Evolutionary conservation across 2,113 vertebrate species (phyloP).

Genomic region (Sorex fumeus): DNA sequence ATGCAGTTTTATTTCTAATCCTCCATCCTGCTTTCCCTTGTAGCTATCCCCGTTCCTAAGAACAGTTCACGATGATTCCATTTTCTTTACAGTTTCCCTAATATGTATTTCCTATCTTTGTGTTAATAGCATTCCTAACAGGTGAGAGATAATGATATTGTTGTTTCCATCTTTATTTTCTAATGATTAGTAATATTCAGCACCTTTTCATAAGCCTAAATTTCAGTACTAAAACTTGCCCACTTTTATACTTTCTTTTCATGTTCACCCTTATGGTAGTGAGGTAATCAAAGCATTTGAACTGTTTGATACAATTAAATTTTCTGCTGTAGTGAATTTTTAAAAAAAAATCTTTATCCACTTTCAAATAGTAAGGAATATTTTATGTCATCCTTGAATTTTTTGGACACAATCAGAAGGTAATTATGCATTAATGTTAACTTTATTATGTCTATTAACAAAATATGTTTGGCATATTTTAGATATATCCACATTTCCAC

Average conservation of each 20-base stretch:
- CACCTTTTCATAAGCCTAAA: not conserved
- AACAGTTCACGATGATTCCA: not conserved
- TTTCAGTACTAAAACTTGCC: not conserved
- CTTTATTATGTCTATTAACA: constrained; percentile 55
- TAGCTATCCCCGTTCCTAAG: not conserved
- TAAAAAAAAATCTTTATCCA: not conserved
- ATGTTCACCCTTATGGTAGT: not conserved
- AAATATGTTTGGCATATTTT: constrained; percentile 76
- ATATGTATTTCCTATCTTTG: not conserved
- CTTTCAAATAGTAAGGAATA: not conserved
- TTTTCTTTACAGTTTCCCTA: not conserved
- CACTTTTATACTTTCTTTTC: constrained; percentile 20
- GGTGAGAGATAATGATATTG: not conserved
- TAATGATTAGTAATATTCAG: not conserved
- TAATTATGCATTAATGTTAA: not conserved
- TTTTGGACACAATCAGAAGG: not conserved
- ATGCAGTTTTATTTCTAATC: not conserved
- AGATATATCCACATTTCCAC: constrained; percentile 93
- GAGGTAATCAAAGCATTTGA: not conserved
- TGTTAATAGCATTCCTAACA: not conserved
- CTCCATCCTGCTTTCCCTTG: not conserved
- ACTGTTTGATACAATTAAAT: constrained; percentile 32
- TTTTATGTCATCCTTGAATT: constrained; percentile 3
- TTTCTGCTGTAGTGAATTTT: not conserved
- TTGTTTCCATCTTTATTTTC: not conserved